Base-by-base conservation (phyloP, 2,888 invertebrate genomes). In the Gisinianus flammeolus region DNA sequence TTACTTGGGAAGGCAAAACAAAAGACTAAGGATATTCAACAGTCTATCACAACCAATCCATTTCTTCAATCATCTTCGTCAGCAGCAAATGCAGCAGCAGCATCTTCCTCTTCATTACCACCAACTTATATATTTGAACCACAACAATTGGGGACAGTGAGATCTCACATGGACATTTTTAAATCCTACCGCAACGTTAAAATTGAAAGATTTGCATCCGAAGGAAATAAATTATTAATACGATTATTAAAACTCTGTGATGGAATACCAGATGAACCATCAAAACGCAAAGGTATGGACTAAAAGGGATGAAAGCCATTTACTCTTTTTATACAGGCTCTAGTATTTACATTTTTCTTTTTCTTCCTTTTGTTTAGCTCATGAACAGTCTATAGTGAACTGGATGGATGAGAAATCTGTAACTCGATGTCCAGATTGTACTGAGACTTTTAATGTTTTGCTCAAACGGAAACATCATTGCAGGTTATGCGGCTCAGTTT, bases 161-260 rank as follows among this genome's bases (percentile, higher is more conserved):
- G 89, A 69, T 91, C 90, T 80, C 92, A 94, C 84, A 92, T 92
- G 6, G 92, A 92, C 68, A 91, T 91, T 86, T 96, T 95, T 86
- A 94, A 92, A 86, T 90, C 85, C 56, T 85, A 89, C 77, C 88
- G 93, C 81, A 91, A 91, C 85, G 88, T 90, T 0, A 89, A 93
- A 79, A 89, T 97, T 79, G 97, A 98, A 87, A 91, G 95, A 85
- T 94, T 94, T 86, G 94, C 96, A 0, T 92, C 94, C 12, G 96
- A 98, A 88, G 98, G 97, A 0, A 99, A 99, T 87, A 97, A 96
- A 87, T 88, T 98, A 77, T 90, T 98, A 71, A 97, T 98, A 86
- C 90, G 98, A 83, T 89, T 99, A 84, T 96, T 97, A 87, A 95
- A 96, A 87, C 89, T 99, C 84, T 93, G 94, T 86, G 91, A 93